Base-by-base conservation (phyloP, 2,888 invertebrate genomes). In the Lasiommata megera region DNA sequence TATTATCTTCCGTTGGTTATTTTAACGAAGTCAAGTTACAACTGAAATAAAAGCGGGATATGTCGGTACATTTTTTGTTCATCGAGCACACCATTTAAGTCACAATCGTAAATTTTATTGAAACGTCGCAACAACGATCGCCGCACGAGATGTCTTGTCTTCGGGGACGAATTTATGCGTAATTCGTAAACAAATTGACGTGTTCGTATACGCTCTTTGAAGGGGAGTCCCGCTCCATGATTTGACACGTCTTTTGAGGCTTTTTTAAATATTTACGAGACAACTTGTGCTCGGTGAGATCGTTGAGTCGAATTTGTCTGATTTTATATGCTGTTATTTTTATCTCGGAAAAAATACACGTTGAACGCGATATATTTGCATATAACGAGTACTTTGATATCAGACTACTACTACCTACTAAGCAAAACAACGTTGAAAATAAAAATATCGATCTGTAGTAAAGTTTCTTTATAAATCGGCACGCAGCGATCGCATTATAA, bases 91-190 rank as follows among this genome's bases (percentile, higher is more conserved):
- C 86, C 84, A 87, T 88, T 89, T 88, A 84, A 89, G 89, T 88
- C 87, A 86, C 80, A 85, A 88, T 87, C 89, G 89, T 89, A 89
- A 90, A 89, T 90, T 89, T 89, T 89, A 90, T 90, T 89, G 88
- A 90, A 89, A 88, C 86, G 89, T 88, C 88, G 84, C 84, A 82
- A 83, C 85, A 83, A 78, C 84, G 88, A 89, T 89, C 87, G 84
- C 84, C 80, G 86, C 80, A 79, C 82, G 85, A 88, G 88, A 88
- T 88, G 84, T 79, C 86, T 85, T 84, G 85, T 88, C 88, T 84
- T 80, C 75, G 74, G 84, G 84, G 86, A 89, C 86, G 89, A 88
- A 88, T 90, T 89, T 89, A 89, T 88, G 84, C 87, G 85, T 89
- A 88, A 89, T 88, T 88, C 86, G 84, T 89, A 89, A 83, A 89